A percentile compares a stretch with the other conserved stretches of the same genome.
phyloP scores from a whole-genome alignment of 2,113 vertebrate genomes.

The Dissostichus mawsoni region DNA sequence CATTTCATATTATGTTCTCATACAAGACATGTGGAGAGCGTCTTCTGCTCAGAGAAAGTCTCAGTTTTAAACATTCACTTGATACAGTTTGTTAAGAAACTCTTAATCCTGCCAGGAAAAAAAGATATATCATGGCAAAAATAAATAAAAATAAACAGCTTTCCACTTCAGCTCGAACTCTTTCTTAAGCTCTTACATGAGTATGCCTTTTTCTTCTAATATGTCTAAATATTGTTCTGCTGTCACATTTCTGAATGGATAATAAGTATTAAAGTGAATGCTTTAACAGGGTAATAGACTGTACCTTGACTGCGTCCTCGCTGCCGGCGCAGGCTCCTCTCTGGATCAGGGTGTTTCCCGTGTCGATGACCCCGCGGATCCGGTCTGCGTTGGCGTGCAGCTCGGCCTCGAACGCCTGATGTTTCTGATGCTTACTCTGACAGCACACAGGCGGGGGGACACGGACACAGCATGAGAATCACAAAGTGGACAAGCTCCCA shows the following conservation, averaged over 20 bases:
- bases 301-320: conserved; percentile 97
- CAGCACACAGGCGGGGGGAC: conserved; percentile 9
- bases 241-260: neutral
- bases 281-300: neutral
- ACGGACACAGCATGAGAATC: conserved; percentile 10
- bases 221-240: neutral
- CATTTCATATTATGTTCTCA: neutral
- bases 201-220: neutral
- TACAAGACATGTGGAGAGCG: neutral
- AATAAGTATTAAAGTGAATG: neutral
- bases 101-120: no score
- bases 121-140: no score
- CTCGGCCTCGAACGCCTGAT: conserved; percentile 98
- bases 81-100: neutral
- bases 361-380: conserved; percentile 96
- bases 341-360: conserved; percentile 95
- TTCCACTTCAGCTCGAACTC: neutral
- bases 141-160: no score
- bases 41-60: no score
- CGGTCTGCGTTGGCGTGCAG: conserved; percentile 97
- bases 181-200: conserved; percentile 1
- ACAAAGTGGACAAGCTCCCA: neutral
- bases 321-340: conserved; percentile 96
- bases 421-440: conserved; percentile 99
- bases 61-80: no score